Evolutionary conservation across 2,797 vertebrate species (phyloP).

Genomic region (Chrosomus eos): DNA sequence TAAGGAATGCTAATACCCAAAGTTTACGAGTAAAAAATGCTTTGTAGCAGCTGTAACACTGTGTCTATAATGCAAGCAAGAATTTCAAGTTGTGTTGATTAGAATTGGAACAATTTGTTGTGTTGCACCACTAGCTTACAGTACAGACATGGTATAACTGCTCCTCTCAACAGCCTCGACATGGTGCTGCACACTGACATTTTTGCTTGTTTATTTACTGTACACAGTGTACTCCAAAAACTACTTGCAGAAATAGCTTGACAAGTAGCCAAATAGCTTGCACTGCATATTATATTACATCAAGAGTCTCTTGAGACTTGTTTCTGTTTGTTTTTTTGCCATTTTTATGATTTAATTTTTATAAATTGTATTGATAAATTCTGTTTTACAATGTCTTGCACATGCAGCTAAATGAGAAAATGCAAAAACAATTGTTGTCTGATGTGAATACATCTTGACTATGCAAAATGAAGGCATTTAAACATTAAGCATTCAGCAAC

Average conservation of each 20-base stretch:
- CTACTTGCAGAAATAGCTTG: not conserved
- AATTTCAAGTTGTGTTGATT: not conserved
- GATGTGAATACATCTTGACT: not conserved
- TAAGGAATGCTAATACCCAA: not conserved
- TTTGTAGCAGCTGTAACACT: not conserved
- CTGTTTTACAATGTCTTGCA: not conserved
- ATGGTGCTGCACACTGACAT: not conserved
- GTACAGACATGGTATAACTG: not conserved
- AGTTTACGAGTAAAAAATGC: not conserved
- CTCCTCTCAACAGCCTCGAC: not conserved
- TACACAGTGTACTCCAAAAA: not conserved
- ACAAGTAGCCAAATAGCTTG: not conserved
- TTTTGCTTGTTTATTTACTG: constrained; percentile 6
- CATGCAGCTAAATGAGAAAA: not conserved
- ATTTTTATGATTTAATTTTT: not conserved
- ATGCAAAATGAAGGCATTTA: not conserved
- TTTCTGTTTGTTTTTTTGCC: not conserved
- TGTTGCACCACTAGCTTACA: not conserved
- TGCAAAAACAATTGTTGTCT: not conserved
- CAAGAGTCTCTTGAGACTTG: not conserved
- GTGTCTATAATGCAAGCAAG: not conserved
- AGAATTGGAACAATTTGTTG: not conserved
- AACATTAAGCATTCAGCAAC: not conserved
- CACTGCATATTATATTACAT: not conserved
- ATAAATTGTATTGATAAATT: not conserved